Percentiles rank a stretch among this genome's conserved stretches.
phyloP scores from a whole-genome alignment of 1,140 invertebrate species.

The Bombus affinis region DNA sequence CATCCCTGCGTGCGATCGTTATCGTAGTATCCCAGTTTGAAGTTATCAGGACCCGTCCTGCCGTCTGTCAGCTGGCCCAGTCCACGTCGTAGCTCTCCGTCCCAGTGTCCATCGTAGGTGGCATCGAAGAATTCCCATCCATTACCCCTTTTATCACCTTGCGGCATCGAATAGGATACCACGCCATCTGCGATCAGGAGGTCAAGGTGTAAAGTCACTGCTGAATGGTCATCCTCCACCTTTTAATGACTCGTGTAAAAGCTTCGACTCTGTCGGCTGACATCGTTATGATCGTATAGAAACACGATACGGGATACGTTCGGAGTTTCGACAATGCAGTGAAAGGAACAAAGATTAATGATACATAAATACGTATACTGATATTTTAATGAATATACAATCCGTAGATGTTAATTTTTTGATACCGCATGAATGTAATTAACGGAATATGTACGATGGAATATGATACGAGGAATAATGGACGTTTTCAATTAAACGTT shows the following conservation, averaged over 20 bases:
- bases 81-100: slow-evolving; percentile 85
- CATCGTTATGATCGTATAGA: not conserved
- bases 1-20: slow-evolving; percentile 87
- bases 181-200: slow-evolving; percentile 86
- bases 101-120: slow-evolving; percentile 90
- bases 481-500: not conserved
- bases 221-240: not conserved
- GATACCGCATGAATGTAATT: not conserved
- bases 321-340: too few relatives aligned
- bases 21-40: slow-evolving; percentile 86
- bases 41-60: slow-evolving; percentile 87
- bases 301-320: not conserved
- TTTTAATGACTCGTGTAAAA: slow-evolving; percentile 7
- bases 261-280: not conserved
- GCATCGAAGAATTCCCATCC: slow-evolving; percentile 90
- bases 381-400: too few relatives aligned
- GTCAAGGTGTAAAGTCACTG: slow-evolving; percentile 42
- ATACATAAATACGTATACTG: too few relatives aligned
- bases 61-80: slow-evolving; percentile 90
- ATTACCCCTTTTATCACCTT: slow-evolving; percentile 88
- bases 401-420: not conserved
- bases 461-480: not conserved
- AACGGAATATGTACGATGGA: not conserved
- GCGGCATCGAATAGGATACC: slow-evolving; percentile 91
- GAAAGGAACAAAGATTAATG: not conserved